Evolutionary conservation across 2,113 vertebrate genomes (phyloP), one percentile per base, ranked within the genome.

Genomic region (Gyps fulvus): DNA sequence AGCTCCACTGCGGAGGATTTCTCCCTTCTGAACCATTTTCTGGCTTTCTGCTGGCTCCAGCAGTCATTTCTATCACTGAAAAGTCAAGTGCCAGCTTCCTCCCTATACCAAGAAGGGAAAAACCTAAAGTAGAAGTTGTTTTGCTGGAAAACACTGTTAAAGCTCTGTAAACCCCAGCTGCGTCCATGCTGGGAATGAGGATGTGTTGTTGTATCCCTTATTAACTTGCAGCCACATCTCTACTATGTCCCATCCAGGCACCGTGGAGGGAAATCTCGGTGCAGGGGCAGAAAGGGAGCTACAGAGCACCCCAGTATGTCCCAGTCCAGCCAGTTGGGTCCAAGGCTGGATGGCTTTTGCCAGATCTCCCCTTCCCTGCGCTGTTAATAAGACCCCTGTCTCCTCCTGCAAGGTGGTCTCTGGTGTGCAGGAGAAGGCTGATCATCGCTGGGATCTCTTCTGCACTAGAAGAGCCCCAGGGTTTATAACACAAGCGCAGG

Each of bases 341-440:
- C 18, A 27, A 17, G 57, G 17, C 57, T 87, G 29, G 7, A 7
- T 7, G 14, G 14, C 19, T 79, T 19, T 70, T 70, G 8, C 27
- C 55, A 70, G 18, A 74, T 61, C 8, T 54, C 25, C 15, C 20
- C 25, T 74, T 32, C 26, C 50, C 18, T 45, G 16, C 0, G 0
- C 27, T 22, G 10, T 55, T 34, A 58, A 16, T 31, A 65, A n/a
- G 3, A 1, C 17, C 36, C 0, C 0, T 58, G 16, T 63, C 13
- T 84, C 18, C 57, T 76, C n/a, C 38, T 80, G 40, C 29, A 54
- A 57, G 29, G 22, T 34, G 6, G 20, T 72, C 34, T 71, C 29
- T 2, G 1, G 14, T 16, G 70, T 0, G 2, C 54, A 66, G 18
- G 36, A 22, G 25, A 81, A 62, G 5, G 29, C 1, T 65, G 85